Base-by-base conservation (phyloP, 2,113 vertebrate species). In the Camelus bactrianus region DNA sequence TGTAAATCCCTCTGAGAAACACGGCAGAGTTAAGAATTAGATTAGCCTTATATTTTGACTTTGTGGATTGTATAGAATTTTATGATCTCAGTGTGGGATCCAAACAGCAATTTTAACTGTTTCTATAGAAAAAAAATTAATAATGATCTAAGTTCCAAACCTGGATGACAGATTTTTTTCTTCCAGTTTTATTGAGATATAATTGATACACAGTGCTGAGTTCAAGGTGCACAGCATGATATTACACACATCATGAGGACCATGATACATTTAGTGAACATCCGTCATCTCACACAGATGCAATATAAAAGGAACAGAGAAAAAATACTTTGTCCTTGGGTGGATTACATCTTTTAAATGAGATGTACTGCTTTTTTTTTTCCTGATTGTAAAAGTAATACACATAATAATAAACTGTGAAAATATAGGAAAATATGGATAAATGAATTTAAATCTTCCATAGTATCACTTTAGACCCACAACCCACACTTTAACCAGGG, bases 321-420 rank as follows among this genome's bases (percentile, higher is more conserved):
- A 22, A 11, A 76, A 76, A 52, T 24, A 26, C 28, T 16, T 52
- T 52, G 50, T n/a, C 73, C 17, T 52, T 52, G 30, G 12, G 30
- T 52, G 48, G 30, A 32, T 76, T 52, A 76, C 30, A 32, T 52
- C 52, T 52, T 76, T 76, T 35, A 62, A 89, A n/a, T 67, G 7
- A 94, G 7, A 62, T 28, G 35, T 88, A 19, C 28, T 48, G 6
- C 60, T 64, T 72, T 86, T 56, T 76, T 60, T 72, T 86, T 56
- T 76, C 52, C 70, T 88, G 60, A 82, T 77, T 91, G 54, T 60
- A 75, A 91, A 85, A 50, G 6, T 86, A 72, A 81, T 42, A 67
- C 24, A 38, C 58, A 17, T 48, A 91, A 86, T 28, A 32, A 91
- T 72, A 64, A 38, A 50, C 30, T 67, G 65, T 87, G 35, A 70